These are phyloP conservation scores for Drosophila trichaetosa DNA, from an alignment of 2,888 invertebrate genomes.

Conservation along the genomic window DNA sequence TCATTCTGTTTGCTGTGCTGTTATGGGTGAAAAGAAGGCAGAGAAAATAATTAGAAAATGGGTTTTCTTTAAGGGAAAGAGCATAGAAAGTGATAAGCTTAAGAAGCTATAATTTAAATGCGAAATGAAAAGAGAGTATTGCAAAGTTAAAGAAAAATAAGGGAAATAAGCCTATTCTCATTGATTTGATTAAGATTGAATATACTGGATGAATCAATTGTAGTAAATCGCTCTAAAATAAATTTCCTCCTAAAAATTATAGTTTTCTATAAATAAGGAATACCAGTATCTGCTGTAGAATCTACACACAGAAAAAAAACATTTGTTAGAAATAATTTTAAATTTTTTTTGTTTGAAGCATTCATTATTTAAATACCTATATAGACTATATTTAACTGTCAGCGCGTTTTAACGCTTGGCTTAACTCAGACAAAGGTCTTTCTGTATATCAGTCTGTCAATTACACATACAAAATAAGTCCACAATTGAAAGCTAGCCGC, in stretches of 20 bases:
- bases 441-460: slow-evolving; percentile 13
- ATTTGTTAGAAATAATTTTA: neutral
- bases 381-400: slow-evolving; percentile 9
- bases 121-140: neutral
- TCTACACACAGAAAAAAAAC: neutral
- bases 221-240: neutral
- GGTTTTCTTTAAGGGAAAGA: neutral
- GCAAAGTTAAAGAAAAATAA: neutral
- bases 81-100: neutral
- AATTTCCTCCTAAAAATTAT: no score
- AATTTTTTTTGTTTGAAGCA: neutral
- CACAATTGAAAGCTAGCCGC: slow-evolving; percentile 16
- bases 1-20: slow-evolving; percentile 79
- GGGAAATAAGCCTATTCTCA: no score
- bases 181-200: neutral
- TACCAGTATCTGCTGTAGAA: neutral
- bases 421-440: slow-evolving; percentile 41
- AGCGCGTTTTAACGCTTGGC: slow-evolving; percentile 68
- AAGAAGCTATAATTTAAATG: neutral
- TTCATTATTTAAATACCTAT: neutral
- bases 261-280: neutral
- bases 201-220: neutral
- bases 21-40: neutral
- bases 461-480: slow-evolving; percentile 37
- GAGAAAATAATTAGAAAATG: neutral